phyloP scores from a whole-genome alignment of 2,888 invertebrate species.

The Tortrix viridana region DNA sequence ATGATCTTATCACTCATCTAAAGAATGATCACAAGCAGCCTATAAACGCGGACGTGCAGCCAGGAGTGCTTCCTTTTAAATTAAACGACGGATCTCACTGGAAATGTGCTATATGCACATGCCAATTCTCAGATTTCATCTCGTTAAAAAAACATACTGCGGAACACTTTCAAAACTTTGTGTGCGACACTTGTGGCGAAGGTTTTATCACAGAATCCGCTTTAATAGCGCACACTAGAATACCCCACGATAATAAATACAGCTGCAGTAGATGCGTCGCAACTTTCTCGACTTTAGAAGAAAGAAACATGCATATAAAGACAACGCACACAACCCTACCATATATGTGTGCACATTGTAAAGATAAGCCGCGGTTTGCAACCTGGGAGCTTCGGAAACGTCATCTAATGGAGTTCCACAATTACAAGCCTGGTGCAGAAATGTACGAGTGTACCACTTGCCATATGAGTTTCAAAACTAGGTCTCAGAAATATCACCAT shows the following conservation, averaged over 20 bases:
- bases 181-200: conserved; percentile 77
- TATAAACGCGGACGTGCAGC: conserved; percentile 71
- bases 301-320: conserved; percentile 71
- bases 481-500: conserved; percentile 78
- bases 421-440: conserved; percentile 73
- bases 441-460: conserved; percentile 78
- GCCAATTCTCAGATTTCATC: conserved; percentile 72
- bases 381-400: conserved; percentile 75
- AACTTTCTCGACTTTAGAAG: conserved; percentile 71
- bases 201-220: conserved; percentile 77
- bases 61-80: conserved; percentile 75
- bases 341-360: conserved; percentile 75
- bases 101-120: conserved; percentile 75
- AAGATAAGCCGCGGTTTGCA: conserved; percentile 74
- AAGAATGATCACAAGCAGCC: conserved; percentile 77
- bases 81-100: conserved; percentile 71
- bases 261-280: conserved; percentile 75
- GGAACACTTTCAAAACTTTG: conserved; percentile 76
- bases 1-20: conserved; percentile 68
- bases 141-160: conserved; percentile 72
- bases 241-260: conserved; percentile 75
- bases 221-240: conserved; percentile 67
- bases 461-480: conserved; percentile 75
- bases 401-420: conserved; percentile 76
- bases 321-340: conserved; percentile 72